Percentiles rank a stretch among this genome's conserved stretches.
phyloP scores from a whole-genome alignment of 2,113 vertebrate species.

The Romanogobio albipinnatus region DNA sequence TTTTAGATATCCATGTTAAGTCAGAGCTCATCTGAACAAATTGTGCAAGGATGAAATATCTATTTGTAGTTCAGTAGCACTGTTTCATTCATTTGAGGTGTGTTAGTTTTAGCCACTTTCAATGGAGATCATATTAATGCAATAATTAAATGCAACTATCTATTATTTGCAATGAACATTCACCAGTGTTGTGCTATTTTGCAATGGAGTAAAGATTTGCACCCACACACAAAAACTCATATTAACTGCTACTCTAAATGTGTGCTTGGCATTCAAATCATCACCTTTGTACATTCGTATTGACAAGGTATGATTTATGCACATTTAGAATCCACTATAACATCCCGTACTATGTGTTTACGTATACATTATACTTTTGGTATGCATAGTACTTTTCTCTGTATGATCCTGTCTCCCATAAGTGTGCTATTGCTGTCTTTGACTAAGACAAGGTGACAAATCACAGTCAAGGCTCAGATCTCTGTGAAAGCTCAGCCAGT shows the following conservation, averaged over 20 bases:
- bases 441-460: slow-evolving; percentile 28
- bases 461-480: slow-evolving; percentile 31
- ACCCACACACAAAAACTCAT: not conserved
- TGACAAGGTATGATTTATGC: slow-evolving; percentile 18
- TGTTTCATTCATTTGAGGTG: not conserved
- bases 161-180: not conserved
- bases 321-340: slow-evolving; percentile 9
- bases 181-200: not conserved
- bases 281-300: not conserved
- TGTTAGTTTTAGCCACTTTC: not conserved
- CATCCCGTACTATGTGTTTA: not conserved
- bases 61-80: not conserved
- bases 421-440: slow-evolving; percentile 14
- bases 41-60: not conserved
- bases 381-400: slow-evolving; percentile 3
- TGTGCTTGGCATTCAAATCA: not conserved
- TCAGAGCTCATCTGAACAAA: not conserved
- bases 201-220: not conserved
- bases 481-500: slow-evolving; percentile 15
- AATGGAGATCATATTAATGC: not conserved
- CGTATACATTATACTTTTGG: not conserved
- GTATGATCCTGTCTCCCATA: not conserved
- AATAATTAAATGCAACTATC: not conserved
- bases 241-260: not conserved
- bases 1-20: not conserved